phyloP scores from a whole-genome alignment of 2,113 vertebrate species.

The Ptilorrhoa leucosticta region DNA sequence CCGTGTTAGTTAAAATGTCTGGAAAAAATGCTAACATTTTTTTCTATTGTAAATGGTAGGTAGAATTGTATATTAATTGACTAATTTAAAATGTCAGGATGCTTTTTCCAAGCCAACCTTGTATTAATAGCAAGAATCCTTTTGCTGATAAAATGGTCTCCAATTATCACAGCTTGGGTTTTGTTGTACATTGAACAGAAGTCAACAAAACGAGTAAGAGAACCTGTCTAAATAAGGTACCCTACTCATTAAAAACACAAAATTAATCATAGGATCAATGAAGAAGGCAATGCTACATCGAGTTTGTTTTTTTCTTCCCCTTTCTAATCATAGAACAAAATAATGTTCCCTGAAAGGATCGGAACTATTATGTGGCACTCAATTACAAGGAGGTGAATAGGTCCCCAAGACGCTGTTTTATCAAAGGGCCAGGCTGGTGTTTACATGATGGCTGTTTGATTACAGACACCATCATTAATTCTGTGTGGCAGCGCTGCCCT shows the following conservation, averaged over 20 bases:
- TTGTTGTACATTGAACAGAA: constrained; percentile 80
- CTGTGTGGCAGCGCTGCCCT: constrained; percentile 69
- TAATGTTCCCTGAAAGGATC: constrained; percentile 74
- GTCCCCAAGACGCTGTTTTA: constrained; percentile 70
- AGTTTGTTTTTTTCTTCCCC: constrained; percentile 56
- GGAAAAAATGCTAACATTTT: constrained; percentile 58
- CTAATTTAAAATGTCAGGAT: constrained; percentile 77
- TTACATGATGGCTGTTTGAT: constrained; percentile 75
- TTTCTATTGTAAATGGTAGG: constrained; percentile 51
- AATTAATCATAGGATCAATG: constrained; percentile 91
- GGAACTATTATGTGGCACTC: constrained; percentile 78
- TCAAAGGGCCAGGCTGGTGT: constrained; percentile 73
- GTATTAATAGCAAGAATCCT: constrained; percentile 87
- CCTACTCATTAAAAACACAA: constrained; percentile 80
- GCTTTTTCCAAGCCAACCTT: constrained; percentile 88
- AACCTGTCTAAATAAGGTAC: constrained; percentile 73
- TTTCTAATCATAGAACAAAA: constrained; percentile 79
- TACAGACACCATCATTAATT: constrained; percentile 77
- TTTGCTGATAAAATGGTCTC: constrained; percentile 72
- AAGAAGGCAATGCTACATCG: constrained; percentile 63
- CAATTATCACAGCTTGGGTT: constrained; percentile 83
- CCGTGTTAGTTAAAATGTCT: constrained; percentile 67
- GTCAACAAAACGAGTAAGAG: constrained; percentile 77
- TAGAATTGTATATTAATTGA: constrained; percentile 71
- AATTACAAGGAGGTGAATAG: constrained; percentile 82